Evolutionary conservation across 2,113 vertebrate species (phyloP).

Genomic region (Nesoenas mayeri): DNA sequence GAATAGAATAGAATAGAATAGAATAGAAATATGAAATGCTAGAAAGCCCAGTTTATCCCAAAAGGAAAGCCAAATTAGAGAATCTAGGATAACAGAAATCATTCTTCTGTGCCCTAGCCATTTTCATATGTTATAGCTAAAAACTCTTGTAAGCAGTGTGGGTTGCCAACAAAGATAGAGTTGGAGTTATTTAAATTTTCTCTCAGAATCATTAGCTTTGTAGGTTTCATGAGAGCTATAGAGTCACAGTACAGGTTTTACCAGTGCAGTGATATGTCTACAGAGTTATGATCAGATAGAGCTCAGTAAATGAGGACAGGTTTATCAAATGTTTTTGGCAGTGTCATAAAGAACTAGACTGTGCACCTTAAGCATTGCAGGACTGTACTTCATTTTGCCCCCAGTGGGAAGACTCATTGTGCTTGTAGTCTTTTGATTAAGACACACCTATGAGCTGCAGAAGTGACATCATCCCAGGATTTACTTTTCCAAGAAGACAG

Average conservation of each 20-base stretch:
- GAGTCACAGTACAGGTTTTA: conserved; percentile 36
- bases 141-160: neutral
- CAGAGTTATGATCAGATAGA: conserved; percentile 23
- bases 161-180: neutral
- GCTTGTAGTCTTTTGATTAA: neutral
- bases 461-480: neutral
- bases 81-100: neutral
- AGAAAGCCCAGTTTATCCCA: neutral
- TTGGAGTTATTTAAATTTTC: neutral
- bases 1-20: neutral
- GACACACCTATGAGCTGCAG: neutral
- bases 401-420: neutral
- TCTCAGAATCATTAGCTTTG: neutral
- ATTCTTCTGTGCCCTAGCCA: neutral
- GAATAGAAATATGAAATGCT: neutral
- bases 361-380: neutral
- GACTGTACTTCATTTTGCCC: neutral
- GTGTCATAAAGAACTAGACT: neutral
- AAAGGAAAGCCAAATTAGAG: neutral
- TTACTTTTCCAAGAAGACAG: neutral
- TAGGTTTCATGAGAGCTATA: neutral
- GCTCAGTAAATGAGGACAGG: neutral
- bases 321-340: conserved; percentile 34
- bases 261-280: neutral
- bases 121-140: neutral